Percentiles rank a stretch among this genome's conserved stretches.
Conservation (phyloP, 2,113 vertebrate genomes). For the Ammodytes marinus region DNA sequence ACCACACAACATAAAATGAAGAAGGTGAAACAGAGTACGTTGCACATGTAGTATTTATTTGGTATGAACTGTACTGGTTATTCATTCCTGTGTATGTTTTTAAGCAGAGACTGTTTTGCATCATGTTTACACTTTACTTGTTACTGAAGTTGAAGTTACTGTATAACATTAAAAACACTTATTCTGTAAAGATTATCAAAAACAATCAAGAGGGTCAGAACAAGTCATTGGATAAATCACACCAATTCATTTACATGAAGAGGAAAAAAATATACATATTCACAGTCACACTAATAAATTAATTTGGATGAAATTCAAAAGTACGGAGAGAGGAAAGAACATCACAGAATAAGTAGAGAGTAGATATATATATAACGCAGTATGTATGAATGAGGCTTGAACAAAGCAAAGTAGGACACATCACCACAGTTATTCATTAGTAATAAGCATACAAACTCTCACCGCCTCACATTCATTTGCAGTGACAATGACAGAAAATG, state of each 20-base stretch:
- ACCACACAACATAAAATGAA: background rate
- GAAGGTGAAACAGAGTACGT: background rate
- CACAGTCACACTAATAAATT: constrained; percentile 68
- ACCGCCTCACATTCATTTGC: constrained; percentile 22
- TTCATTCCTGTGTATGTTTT: constrained; percentile 29
- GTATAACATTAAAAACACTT: constrained; percentile 56
- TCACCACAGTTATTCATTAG: constrained; percentile 44
- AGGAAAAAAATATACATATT: constrained; percentile 6
- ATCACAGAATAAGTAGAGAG: constrained; percentile 24
- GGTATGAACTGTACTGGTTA: constrained; percentile 34
- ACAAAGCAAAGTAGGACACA: constrained; percentile 42
- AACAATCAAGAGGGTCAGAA: constrained; percentile 59
- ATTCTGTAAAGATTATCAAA: constrained; percentile 65
- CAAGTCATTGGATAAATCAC: constrained; percentile 43
- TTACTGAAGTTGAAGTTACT: constrained; percentile 31
- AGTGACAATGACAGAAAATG: background rate
- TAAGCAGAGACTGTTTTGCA: constrained; percentile 45
- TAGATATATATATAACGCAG: constrained; percentile 6
- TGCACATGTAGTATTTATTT: constrained; percentile 71
- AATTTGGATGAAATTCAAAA: constrained; percentile 47
- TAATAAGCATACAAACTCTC: constrained; percentile 26
- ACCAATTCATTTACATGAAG: constrained; percentile 44
- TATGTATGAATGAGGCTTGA: constrained; percentile 21
- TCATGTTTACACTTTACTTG: constrained; percentile 37
- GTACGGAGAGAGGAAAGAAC: constrained; percentile 23